Evolutionary conservation across 2,888 invertebrate species (phyloP).

Genomic region (Acanthosepion esculentum): DNA sequence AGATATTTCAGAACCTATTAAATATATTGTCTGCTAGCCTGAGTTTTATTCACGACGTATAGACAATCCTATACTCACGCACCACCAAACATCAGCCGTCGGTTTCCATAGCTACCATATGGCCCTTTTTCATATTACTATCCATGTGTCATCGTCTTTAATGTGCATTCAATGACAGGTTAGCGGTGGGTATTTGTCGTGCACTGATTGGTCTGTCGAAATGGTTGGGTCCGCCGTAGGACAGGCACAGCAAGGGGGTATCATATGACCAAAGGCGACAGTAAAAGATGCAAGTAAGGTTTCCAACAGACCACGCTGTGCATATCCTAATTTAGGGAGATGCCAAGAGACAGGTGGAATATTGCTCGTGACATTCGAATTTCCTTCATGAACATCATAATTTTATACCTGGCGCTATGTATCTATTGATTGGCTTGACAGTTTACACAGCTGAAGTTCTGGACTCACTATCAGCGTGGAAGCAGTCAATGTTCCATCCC

Average conservation of each 20-base stretch:
- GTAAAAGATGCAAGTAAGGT: background rate
- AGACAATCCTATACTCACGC: background rate
- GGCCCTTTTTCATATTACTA: background rate
- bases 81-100: background rate
- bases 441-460: background rate
- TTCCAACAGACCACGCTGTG: background rate
- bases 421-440: background rate
- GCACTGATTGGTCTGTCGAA: background rate
- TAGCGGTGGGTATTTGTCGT: background rate
- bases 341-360: background rate
- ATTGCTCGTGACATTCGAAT: constrained; percentile 17
- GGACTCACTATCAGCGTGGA: background rate
- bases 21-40: background rate
- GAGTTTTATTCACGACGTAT: background rate
- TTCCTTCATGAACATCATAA: background rate
- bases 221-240: background rate
- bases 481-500: background rate
- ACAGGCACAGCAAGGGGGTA: background rate
- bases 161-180: background rate
- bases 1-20: background rate
- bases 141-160: background rate
- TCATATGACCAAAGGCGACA: background rate
- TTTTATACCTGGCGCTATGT: background rate
- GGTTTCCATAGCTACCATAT: background rate
- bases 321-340: background rate